phyloP scores from a whole-genome alignment of 2,888 invertebrate genomes.

The Mythimna ferrago region DNA sequence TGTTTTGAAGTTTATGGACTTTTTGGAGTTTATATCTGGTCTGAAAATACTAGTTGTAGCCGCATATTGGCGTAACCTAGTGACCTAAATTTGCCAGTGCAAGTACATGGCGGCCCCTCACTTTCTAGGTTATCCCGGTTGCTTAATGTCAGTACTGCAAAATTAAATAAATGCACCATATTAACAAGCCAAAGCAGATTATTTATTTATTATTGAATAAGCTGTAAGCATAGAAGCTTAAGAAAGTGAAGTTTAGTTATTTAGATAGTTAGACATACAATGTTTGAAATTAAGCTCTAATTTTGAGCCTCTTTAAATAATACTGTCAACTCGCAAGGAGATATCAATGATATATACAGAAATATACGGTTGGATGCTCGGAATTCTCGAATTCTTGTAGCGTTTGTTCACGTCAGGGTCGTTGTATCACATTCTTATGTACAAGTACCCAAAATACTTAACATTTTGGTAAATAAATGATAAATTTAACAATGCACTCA shows the following conservation, averaged over 20 bases:
- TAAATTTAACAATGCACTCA: constrained; percentile 16
- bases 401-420: constrained; percentile 50
- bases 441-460: constrained; percentile 38
- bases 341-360: constrained; percentile 61
- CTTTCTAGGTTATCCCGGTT: constrained; percentile 50
- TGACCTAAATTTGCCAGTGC: constrained; percentile 70
- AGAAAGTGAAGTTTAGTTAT: constrained; percentile 18
- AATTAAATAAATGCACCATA: constrained; percentile 9
- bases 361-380: constrained; percentile 59
- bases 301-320: constrained; percentile 42
- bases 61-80: constrained; percentile 63
- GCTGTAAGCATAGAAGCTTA: neutral
- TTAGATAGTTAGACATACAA: constrained; percentile 22
- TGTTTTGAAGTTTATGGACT: neutral
- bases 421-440: constrained; percentile 37
- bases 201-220: constrained; percentile 13
- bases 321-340: constrained; percentile 52
- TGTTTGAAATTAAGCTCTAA: constrained; percentile 24
- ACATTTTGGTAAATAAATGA: constrained; percentile 43
- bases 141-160: constrained; percentile 27
- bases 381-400: constrained; percentile 59
- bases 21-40: constrained; percentile 26
- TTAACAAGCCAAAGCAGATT: neutral
- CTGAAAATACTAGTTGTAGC: constrained; percentile 42
- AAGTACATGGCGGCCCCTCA: constrained; percentile 55